Base-by-base conservation (phyloP, 2,888 invertebrate species). In the Muschampia staudingeri region DNA sequence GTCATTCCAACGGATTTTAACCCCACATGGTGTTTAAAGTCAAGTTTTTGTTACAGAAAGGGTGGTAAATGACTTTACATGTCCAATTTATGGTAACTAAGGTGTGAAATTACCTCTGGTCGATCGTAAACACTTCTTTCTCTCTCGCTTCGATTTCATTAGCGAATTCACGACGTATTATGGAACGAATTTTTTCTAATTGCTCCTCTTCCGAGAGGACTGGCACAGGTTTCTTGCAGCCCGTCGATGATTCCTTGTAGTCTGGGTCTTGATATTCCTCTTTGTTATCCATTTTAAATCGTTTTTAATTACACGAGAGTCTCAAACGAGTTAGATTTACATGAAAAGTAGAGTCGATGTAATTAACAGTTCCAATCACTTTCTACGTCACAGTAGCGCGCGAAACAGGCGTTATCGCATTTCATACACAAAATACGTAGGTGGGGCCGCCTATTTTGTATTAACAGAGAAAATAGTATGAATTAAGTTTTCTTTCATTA, bases 141-240 rank as follows among this genome's bases (percentile, higher is more conserved):
- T 98, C 98, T 90, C 98, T 98, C 1, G 95, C 91, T 73, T 97
- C 95, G 14, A 98, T 95, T 92, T 99, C 99, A 73, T 97, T 97
- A 70, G 97, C 96, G 94, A 99, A 98, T 93, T 99, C 98, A 82
- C 97, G 97, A 86, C 97, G 97, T 44, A 99, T 97, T 77, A 98
- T 98, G 40, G 96, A 94, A 86, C 97, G 96, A 83, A 98, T 97
- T 92, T 96, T 97, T 34, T 94, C 92, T 52, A 94, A 89, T 91
- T 95, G 95, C 87, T 95, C 94, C 75, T 97, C 97, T 78, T 95
- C 94, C 0, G 93, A 87, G 30, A 90, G 48, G 48, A 82, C 90
- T 70, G 87, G 88, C 0, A 90, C 87, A 82, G 94, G 93, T 81
- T 93, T 93, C 81, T 93, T 93, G 3, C 91, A 89, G 76, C 88